phyloP scores from a whole-genome alignment of 2,113 vertebrate genomes.

The Seriola dumerili region DNA sequence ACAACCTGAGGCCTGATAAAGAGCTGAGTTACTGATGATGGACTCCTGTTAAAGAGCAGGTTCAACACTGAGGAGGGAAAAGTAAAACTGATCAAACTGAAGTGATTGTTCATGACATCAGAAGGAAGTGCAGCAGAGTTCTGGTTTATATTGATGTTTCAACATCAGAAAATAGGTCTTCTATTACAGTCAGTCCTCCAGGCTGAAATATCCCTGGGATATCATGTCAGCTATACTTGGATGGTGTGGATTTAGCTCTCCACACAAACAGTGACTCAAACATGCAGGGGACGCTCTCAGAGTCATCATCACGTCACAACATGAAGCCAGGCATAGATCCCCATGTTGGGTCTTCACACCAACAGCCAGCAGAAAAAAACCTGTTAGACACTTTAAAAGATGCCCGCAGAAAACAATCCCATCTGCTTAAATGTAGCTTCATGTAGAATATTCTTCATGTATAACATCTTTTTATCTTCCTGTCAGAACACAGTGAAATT shows the following conservation, averaged over 20 bases:
- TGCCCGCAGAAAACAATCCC: neutral
- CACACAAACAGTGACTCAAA: constrained; percentile 24
- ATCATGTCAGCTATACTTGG: constrained; percentile 44
- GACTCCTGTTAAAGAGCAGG: constrained; percentile 2
- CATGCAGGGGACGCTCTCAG: neutral
- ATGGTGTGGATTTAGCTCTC: neutral
- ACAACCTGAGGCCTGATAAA: constrained; percentile 15
- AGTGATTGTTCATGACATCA: neutral
- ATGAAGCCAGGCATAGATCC: neutral
- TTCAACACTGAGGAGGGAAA: neutral
- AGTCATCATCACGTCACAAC: neutral
- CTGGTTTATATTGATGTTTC: constrained; percentile 25
- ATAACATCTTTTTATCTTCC: no score
- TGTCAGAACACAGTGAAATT: no score
- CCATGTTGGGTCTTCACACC: neutral
- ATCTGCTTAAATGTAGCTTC: neutral
- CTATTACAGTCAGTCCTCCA: neutral
- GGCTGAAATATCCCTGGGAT: constrained; percentile 50
- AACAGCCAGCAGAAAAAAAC: no score
- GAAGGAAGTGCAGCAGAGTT: neutral
- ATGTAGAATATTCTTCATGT: no score
- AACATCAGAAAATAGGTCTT: constrained; percentile 35
- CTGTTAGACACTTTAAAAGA: no score
- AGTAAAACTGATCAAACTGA: neutral
- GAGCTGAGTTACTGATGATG: constrained; percentile 5